Percentiles rank a stretch among this genome's conserved stretches.
phyloP scores from a whole-genome alignment of 2,797 vertebrate genomes.

The Remorina albescens region DNA sequence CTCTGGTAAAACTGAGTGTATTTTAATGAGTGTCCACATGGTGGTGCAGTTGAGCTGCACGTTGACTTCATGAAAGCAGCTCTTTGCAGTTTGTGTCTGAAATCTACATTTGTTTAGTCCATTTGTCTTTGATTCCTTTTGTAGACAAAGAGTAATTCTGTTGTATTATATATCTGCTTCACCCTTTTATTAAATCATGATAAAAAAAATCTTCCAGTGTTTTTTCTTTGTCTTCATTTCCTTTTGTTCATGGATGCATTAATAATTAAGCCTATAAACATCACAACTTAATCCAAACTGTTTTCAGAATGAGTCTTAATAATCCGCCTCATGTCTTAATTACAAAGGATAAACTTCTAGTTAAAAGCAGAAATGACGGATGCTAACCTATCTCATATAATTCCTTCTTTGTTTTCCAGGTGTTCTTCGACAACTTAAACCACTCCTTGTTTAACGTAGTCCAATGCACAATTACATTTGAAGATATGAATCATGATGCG shows the following conservation, averaged over 20 bases:
- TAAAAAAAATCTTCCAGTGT: neutral
- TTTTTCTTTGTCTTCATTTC: constrained; percentile 6
- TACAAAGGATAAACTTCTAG: constrained; percentile 48
- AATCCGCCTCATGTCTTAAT: constrained; percentile 38
- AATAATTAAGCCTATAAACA: constrained; percentile 28
- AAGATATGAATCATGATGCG: too few relatives aligned
- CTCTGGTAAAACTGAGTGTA: neutral
- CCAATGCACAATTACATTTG: neutral
- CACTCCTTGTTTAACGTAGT: neutral
- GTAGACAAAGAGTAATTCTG: neutral
- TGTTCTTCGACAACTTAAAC: neutral
- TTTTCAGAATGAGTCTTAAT: constrained; percentile 29
- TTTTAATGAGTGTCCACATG: constrained; percentile 3
- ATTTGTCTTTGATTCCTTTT: neutral
- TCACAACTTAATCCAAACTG: constrained; percentile 21
- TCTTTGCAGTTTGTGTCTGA: neutral
- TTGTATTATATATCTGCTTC: neutral
- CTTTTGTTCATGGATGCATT: constrained; percentile 22
- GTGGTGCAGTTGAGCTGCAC: constrained; percentile 24
- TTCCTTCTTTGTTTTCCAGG: neutral
- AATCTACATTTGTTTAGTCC: neutral
- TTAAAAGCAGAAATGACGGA: constrained; percentile 35
- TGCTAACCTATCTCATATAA: constrained; percentile 11
- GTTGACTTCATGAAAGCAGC: neutral
- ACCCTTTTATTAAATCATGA: neutral